phyloP scores from a whole-genome alignment of 2,797 vertebrate species.

The Huso huso region DNA sequence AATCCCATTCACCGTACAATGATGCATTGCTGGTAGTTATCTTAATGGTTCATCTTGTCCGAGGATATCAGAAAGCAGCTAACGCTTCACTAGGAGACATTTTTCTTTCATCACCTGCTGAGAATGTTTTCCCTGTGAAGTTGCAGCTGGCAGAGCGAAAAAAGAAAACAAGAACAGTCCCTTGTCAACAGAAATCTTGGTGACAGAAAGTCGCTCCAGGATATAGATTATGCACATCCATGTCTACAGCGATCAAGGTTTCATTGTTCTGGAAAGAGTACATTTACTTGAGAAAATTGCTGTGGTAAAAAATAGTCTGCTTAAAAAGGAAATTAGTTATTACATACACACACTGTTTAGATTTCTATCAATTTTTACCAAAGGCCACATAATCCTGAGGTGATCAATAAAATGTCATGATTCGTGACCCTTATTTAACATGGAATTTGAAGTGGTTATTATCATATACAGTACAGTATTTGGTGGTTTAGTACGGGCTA shows the following conservation, averaged over 20 bases:
- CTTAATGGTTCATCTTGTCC: slow-evolving; percentile 5
- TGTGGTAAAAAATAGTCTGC: no score
- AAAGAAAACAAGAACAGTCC: slow-evolving; percentile 2
- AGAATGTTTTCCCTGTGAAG: not conserved
- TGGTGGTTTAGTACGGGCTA: no score
- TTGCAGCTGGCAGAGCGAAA: not conserved
- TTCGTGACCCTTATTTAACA: no score
- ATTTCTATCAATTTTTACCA: no score
- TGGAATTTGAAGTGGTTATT: no score
- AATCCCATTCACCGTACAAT: not conserved
- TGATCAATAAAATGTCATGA: no score
- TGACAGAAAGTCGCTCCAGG: not conserved
- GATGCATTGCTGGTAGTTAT: slow-evolving; percentile 2
- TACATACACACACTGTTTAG: no score
- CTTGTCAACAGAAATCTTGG: slow-evolving; percentile 4
- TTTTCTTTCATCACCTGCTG: slow-evolving; percentile 6
- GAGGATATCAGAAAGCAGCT: not conserved
- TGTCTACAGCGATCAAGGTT: not conserved
- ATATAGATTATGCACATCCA: slow-evolving; percentile 6
- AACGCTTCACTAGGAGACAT: no score
- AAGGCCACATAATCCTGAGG: no score
- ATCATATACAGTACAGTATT: no score
- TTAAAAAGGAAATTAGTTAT: no score
- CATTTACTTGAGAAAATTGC: not conserved
- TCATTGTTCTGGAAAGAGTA: slow-evolving; percentile 1